Percentiles rank a stretch among this genome's conserved stretches.
Evolutionary conservation across 92 coral and sea anemone genomes (phyloP).

Genomic region (Plumapathes pennacea): DNA sequence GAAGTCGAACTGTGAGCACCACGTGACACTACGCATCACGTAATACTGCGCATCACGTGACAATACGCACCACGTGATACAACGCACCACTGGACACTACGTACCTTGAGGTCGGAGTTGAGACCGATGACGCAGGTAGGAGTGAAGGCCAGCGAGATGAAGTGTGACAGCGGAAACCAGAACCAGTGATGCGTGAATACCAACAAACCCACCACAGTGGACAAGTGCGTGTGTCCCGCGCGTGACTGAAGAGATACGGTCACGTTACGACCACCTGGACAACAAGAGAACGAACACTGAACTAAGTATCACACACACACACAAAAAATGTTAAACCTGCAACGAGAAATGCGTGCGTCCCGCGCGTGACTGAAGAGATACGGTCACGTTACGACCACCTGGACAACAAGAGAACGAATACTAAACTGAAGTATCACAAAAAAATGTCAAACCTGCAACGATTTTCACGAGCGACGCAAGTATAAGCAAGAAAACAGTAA

Average conservation of each 20-base stretch:
- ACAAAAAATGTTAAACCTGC: background rate
- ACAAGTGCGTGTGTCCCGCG: slow-evolving; percentile 99
- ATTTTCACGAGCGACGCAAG: too few species aligned
- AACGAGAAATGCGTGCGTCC: slow-evolving; percentile 77
- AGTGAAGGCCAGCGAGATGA: slow-evolving; percentile 85
- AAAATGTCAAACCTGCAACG: too few species aligned
- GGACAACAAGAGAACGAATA: too few species aligned
- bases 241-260: slow-evolving; percentile 96
- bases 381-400: slow-evolving; percentile 98
- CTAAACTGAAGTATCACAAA: too few species aligned
- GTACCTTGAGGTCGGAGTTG: slow-evolving; percentile 94
- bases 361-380: slow-evolving; percentile 96
- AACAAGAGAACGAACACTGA: background rate
- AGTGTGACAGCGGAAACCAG: slow-evolving; percentile 98
- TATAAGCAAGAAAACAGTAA: too few species aligned
- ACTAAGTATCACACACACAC: background rate
- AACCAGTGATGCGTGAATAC: slow-evolving; percentile 97
- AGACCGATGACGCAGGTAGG: slow-evolving; percentile 92
- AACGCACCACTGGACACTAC: too few species aligned
- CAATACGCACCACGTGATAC: too few species aligned
- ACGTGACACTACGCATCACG: too few species aligned
- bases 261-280: slow-evolving; percentile 92
- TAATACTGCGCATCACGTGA: too few species aligned
- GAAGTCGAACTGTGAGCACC: too few species aligned
- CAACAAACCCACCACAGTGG: slow-evolving; percentile 86